Base-by-base conservation (phyloP, 2,797 vertebrate genomes). In the Taenioides sp. region DNA sequence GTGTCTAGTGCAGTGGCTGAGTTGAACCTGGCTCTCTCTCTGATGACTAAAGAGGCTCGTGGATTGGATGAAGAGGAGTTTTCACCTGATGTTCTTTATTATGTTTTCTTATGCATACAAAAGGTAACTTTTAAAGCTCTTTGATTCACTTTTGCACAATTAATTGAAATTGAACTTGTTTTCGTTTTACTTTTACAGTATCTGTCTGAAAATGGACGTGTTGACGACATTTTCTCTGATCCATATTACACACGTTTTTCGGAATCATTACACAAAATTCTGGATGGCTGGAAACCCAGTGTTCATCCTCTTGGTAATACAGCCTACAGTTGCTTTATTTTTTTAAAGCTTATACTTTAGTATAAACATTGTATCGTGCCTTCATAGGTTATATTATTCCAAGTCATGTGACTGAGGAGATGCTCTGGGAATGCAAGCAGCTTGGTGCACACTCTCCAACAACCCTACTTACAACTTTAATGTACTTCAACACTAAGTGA, bases 401-500 rank as follows among this genome's bases (percentile, higher is more conserved):
- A 84, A 99, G 97, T 94, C 97, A 99, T 1, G 97, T 99, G 87
- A 98, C 98, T 0, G 98, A 99, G 87, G 98, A 99, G 91, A 99
- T 99, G 98, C 94, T 99, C 70, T 99, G 98, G 98, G 98, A 99
- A 91, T 99, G 98, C 87, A 99, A 99, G 88, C 98, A 99, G 90
- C 94, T 99, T 9, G 98, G 98, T 69, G 98, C 98, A 76, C 98
- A 99, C 87, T 99, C 98, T 63, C 98, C 98, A 60, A 93, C 97
- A 81, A 99, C 98, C 52, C 90, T 99, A 81, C 95, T 99, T 83
- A 99, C 97, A 78, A 99, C 98, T 28, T 94, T 99, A 85, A 98
- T 99, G 98, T 99, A 98, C 93, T 99, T 99, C 91, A 99, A 99
- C 90, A 99, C 98, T 85, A 99, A 99, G 98, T 99, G 93, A 95